Percentiles rank a stretch among this genome's conserved stretches.
These are phyloP conservation scores for Stichodactyla helianthus DNA, from an alignment of 64 coral and sea anemone genomes.

Conservation along the genomic window DNA sequence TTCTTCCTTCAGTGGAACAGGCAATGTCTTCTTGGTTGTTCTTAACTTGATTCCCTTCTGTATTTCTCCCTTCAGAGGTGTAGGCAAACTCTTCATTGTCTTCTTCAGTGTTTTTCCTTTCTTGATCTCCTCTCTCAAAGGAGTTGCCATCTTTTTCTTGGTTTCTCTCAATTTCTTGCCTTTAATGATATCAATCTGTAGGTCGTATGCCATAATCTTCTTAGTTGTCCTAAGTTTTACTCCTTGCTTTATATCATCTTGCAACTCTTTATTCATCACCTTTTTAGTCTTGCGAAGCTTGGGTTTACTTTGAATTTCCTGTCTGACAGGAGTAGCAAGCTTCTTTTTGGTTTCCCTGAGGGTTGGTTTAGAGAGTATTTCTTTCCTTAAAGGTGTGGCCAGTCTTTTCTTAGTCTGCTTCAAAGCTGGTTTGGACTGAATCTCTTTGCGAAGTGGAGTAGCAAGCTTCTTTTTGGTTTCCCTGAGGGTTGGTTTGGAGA, in stretches of 20 bases:
- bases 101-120: slow-evolving; percentile 8
- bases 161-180: slow-evolving; percentile 71
- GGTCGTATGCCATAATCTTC: slow-evolving; percentile 43
- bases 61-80: slow-evolving; percentile 60
- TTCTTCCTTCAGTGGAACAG: slow-evolving; percentile 51
- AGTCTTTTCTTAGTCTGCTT: slow-evolving; percentile 56
- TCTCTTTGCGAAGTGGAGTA: slow-evolving; percentile 71
- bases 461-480: slow-evolving; percentile 62
- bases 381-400: slow-evolving; percentile 55
- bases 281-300: slow-evolving; percentile 59
- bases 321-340: slow-evolving; percentile 44
- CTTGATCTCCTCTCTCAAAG: slow-evolving; percentile 38
- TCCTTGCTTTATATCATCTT: slow-evolving; percentile 65
- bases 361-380: slow-evolving; percentile 46
- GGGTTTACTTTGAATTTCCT: slow-evolving; percentile 47
- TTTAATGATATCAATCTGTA: slow-evolving; percentile 72
- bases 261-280: slow-evolving; percentile 45
- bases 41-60: slow-evolving; percentile 42
- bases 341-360: slow-evolving; percentile 63
- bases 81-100: slow-evolving; percentile 52
- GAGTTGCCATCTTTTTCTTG: slow-evolving; percentile 49
- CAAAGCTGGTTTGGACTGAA: slow-evolving; percentile 35
- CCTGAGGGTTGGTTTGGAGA: slow-evolving; percentile 46
- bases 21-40: slow-evolving; percentile 60
- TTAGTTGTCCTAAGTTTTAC: slow-evolving; percentile 51